Base-by-base conservation (phyloP, 2,113 vertebrate species). In the Leptobrachium leishanense region DNA sequence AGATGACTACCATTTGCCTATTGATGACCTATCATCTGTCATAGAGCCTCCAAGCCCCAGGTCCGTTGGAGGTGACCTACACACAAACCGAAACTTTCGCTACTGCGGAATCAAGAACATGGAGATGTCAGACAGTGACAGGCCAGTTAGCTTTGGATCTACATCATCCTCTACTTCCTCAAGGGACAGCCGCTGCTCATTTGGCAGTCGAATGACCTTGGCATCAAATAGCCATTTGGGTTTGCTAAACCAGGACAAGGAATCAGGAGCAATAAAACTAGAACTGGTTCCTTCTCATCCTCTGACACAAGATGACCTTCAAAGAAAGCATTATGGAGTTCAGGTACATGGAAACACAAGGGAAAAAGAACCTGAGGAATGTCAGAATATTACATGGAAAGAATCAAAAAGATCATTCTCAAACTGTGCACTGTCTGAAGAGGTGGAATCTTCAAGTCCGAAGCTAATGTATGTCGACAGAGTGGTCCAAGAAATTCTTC, bases 111-210 rank as follows among this genome's bases (percentile, higher is more conserved):
- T 85, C 63, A 92, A 77, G 85, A 92, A 91, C 86, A 98, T 98
- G 96, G 96, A 98, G 89, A 89, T 96, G 65, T 94, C 92, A 0
- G 96, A 97, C 88, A 95, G 92, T 8, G 97, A 98, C 83, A 94
- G 98, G 50, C 98, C 98, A 0, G 89, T 98, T 85, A 99, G 98
- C 93, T 99, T 98, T 76, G 95, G 95, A 86, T 99, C 98, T 86
- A 99, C 97, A 2, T 98, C 98, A 0, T 99, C 98, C 43, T 99
- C 98, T 0, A 92, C 96, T 72, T 99, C 98, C 43, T 98, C 98
- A 76, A 87, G 96, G 77, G 98, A 99, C 88, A 99, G 98, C 83
- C 97, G 95, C 82, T 96, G 97, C 78, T 99, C 98, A 31, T 93
- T 98, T 55, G 95, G 95, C 82, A 96, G 97, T 86, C 93, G 96